Conservation (phyloP, 2,797 vertebrate species). For the Brotula barbata region DNA sequence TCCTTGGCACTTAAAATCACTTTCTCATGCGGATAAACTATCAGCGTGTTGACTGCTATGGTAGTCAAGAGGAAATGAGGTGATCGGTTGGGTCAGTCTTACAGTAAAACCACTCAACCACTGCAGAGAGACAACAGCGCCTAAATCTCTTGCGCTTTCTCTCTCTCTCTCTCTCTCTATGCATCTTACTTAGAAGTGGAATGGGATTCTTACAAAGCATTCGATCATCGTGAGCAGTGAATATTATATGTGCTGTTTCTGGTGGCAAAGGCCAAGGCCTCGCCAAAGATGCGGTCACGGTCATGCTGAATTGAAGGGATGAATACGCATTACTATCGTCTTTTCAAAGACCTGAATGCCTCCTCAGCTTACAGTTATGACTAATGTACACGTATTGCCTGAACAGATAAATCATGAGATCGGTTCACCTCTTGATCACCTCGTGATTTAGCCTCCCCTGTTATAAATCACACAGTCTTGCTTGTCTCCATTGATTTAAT, state of each 20-base stretch:
- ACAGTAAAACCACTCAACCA: constrained; percentile 68
- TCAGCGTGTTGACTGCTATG: constrained; percentile 52
- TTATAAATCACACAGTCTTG: constrained; percentile 60
- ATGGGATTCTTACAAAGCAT: neutral
- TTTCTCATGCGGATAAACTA: constrained; percentile 63
- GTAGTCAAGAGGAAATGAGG: constrained; percentile 65
- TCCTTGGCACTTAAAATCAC: constrained; percentile 61
- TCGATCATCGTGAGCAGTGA: constrained; percentile 34
- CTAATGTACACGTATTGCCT: constrained; percentile 44
- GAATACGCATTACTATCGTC: constrained; percentile 22
- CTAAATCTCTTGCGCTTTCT: constrained; percentile 44
- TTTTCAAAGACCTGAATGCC: constrained; percentile 35
- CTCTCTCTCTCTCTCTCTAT: constrained; percentile 20
- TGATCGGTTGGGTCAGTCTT: constrained; percentile 68
- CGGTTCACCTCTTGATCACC: constrained; percentile 65
- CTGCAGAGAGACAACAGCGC: constrained; percentile 51
- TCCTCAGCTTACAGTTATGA: constrained; percentile 27
- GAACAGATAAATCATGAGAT: constrained; percentile 47
- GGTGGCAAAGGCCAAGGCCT: constrained; percentile 34
- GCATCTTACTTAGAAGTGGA: neutral
- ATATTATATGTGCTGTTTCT: constrained; percentile 50
- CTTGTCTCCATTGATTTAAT: constrained; percentile 70
- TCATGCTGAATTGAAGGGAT: constrained; percentile 40
- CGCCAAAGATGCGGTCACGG: constrained; percentile 42
- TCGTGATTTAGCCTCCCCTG: constrained; percentile 35